Percentiles rank a stretch among this genome's conserved stretches.
These are phyloP conservation scores for Melanaphis sacchari DNA, from an alignment of 1,140 invertebrate genomes.

Conservation along the genomic window DNA sequence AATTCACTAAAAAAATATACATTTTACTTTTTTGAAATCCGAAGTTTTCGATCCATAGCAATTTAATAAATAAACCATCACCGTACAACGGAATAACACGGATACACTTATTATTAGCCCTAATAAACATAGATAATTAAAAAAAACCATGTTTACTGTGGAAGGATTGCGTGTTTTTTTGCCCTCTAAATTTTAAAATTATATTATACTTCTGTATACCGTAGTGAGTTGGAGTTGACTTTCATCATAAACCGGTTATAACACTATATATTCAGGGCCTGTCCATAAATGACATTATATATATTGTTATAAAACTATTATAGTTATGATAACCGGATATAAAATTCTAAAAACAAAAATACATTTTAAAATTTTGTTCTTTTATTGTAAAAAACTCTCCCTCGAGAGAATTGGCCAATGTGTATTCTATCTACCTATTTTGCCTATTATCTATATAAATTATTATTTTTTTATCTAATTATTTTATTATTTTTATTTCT, in stretches of 20 bases:
- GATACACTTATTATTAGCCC: not conserved
- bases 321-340: not conserved
- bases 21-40: not conserved
- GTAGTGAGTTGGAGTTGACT: not conserved
- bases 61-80: not conserved
- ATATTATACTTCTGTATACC: not conserved
- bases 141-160: not conserved
- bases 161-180: not conserved
- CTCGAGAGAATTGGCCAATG: too few relatives aligned
- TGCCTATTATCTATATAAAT: too few relatives aligned
- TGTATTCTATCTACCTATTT: too few relatives aligned
- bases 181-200: not conserved
- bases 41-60: not conserved
- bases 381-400: too few relatives aligned
- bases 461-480: too few relatives aligned
- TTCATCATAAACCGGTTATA: not conserved
- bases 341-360: too few relatives aligned
- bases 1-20: not conserved
- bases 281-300: not conserved
- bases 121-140: not conserved
- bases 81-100: not conserved
- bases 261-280: not conserved
- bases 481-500: too few relatives aligned
- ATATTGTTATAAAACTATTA: not conserved
- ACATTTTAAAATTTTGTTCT: too few relatives aligned